These are phyloP conservation scores for Pachliopta kotzebuea DNA, from an alignment of 2,888 invertebrate species.

Conservation along the genomic window DNA sequence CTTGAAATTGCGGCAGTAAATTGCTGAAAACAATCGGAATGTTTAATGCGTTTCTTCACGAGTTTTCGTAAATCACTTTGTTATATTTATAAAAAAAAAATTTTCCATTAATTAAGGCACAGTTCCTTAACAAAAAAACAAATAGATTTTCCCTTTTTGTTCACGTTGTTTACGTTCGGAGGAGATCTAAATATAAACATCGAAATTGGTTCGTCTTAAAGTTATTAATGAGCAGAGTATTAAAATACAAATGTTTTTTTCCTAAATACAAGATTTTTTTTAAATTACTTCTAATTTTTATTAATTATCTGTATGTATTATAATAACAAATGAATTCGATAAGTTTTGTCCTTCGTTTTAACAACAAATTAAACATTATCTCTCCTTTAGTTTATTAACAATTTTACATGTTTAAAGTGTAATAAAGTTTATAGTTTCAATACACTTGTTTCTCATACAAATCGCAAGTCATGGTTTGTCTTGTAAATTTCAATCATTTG, in stretches of 20 bases:
- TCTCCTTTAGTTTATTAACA: too few species aligned
- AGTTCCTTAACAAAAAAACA: neutral
- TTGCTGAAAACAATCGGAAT: conserved; percentile 14
- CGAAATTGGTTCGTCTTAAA: too few species aligned
- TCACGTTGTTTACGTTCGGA: neutral
- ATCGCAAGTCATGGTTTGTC: neutral
- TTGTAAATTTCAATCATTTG: neutral
- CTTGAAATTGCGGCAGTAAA: conserved; percentile 6
- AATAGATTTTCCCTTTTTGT: neutral
- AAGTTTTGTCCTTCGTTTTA: too few species aligned
- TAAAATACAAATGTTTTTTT: too few species aligned
- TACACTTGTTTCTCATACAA: neutral
- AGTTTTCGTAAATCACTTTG: neutral
- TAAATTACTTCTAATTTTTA: too few species aligned
- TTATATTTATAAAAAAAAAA: neutral
- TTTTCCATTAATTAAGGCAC: neutral
- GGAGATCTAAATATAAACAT: too few species aligned
- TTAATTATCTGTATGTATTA: too few species aligned
- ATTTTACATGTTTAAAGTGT: too few species aligned
- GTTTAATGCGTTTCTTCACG: conserved; percentile 3
- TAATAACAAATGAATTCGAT: too few species aligned
- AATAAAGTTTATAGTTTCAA: too few species aligned
- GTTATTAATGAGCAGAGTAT: too few species aligned
- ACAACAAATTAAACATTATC: neutral
- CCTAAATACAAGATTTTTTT: too few species aligned